phyloP scores from a whole-genome alignment of 2,797 vertebrate genomes.

The Staurois parvus region DNA sequence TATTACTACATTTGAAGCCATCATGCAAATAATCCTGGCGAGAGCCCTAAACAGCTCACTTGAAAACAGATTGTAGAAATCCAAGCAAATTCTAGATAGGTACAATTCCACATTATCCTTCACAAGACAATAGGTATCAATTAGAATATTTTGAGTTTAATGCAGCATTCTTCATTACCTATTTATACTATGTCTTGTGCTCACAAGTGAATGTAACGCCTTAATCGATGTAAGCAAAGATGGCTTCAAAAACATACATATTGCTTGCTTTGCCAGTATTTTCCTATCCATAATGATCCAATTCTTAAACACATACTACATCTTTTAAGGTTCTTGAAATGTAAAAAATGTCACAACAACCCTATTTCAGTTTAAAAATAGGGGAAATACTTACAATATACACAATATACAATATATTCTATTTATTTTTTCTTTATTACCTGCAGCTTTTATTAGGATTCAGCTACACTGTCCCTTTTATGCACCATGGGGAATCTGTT shows the following conservation, averaged over 20 bases:
- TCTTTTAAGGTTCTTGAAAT: neutral
- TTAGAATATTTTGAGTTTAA: neutral
- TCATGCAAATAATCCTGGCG: neutral
- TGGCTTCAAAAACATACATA: neutral
- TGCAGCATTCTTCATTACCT: neutral
- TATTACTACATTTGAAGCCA: neutral
- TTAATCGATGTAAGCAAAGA: too few relatives aligned
- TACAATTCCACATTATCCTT: neutral
- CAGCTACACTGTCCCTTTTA: neutral
- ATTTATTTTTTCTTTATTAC: neutral
- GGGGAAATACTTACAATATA: neutral
- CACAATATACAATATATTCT: too few relatives aligned
- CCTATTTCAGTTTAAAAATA: neutral
- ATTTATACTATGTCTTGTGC: neutral
- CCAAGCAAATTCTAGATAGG: neutral
- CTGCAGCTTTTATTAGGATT: conserved; percentile 28
- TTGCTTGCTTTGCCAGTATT: neutral
- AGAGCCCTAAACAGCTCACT: neutral
- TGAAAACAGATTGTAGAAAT: neutral
- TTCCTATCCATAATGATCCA: neutral
- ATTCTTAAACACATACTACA: neutral
- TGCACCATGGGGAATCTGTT: neutral
- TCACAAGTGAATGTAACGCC: too few relatives aligned
- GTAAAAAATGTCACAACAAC: conserved; percentile 6
- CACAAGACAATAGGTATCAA: neutral